Percentiles rank a stretch among this genome's conserved stretches.
Conservation (phyloP, 2,888 invertebrate species). For the Apomyelois bistriatella region DNA sequence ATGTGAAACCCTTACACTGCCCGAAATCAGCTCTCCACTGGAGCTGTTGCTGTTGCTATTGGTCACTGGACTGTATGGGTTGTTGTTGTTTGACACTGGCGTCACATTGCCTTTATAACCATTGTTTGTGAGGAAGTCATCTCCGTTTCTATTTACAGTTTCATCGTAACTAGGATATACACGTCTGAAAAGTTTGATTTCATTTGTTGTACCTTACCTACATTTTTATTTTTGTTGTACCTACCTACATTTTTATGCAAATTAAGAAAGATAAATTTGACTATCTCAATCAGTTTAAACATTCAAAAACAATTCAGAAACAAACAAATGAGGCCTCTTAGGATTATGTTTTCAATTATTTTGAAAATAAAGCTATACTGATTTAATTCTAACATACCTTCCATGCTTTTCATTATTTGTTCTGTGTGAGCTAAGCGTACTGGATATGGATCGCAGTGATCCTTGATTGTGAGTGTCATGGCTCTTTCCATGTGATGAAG, state of each 20-base stretch:
- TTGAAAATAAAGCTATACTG: too few species aligned
- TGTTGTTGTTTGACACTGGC: constrained; percentile 64
- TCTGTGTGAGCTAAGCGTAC: constrained; percentile 79
- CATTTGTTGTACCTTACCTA: background rate
- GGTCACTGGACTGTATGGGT: constrained; percentile 72
- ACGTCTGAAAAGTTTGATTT: constrained; percentile 32
- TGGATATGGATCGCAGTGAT: constrained; percentile 80
- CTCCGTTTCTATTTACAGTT: constrained; percentile 47
- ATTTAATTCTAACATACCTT: constrained; percentile 37
- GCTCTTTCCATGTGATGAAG: constrained; percentile 54
- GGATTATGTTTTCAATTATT: too few species aligned
- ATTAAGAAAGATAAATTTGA: too few species aligned
- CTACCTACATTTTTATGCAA: too few species aligned
- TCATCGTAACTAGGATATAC: constrained; percentile 69
- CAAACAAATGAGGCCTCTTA: too few species aligned
- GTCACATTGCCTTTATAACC: constrained; percentile 66
- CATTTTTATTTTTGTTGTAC: too few species aligned
- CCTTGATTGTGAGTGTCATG: constrained; percentile 69
- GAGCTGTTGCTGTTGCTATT: constrained; percentile 77
- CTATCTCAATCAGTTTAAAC: too few species aligned
- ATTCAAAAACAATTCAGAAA: too few species aligned
- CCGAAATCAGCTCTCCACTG: constrained; percentile 72
- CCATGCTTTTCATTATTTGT: constrained; percentile 74
- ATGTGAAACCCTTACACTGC: constrained; percentile 82
- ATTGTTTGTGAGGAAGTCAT: constrained; percentile 68